Evolutionary conservation across 2,113 vertebrate species (phyloP).

Genomic region (Lutjanus erythropterus): DNA sequence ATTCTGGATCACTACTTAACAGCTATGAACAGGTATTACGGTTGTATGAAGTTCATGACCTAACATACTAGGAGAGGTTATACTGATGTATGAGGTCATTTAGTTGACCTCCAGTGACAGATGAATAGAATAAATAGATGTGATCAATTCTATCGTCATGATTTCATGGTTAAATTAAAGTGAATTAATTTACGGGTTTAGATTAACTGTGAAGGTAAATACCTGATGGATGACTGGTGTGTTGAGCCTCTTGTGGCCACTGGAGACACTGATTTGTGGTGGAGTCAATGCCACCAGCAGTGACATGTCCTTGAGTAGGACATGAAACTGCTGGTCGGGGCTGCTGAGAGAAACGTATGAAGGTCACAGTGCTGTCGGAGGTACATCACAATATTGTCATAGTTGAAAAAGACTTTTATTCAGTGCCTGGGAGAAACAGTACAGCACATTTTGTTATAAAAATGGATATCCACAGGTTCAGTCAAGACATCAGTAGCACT

Average conservation of each 20-base stretch:
- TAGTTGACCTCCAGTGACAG: not conserved
- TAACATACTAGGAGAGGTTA: too few species aligned
- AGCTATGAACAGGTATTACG: too few species aligned
- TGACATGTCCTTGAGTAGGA: slow-evolving; percentile 53
- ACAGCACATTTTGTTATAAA: slow-evolving; percentile 79
- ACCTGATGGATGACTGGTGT: slow-evolving; percentile 26
- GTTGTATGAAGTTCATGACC: too few species aligned
- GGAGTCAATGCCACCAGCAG: slow-evolving; percentile 55
- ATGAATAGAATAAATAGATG: not conserved
- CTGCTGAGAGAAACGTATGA: slow-evolving; percentile 27
- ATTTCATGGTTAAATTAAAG: not conserved
- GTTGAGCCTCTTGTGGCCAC: slow-evolving; percentile 10
- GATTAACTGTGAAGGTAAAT: slow-evolving; percentile 7
- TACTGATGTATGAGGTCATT: not conserved
- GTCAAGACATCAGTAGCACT: slow-evolving; percentile 66
- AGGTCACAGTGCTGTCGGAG: slow-evolving; percentile 30
- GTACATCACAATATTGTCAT: slow-evolving; percentile 49
- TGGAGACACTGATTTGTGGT: slow-evolving; percentile 65
- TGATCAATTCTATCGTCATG: not conserved
- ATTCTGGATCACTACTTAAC: too few species aligned
- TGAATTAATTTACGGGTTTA: not conserved
- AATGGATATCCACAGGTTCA: slow-evolving; percentile 69
- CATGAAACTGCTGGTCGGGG: slow-evolving; percentile 59
- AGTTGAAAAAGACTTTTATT: slow-evolving; percentile 84
- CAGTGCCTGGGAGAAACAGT: slow-evolving; percentile 84